These are phyloP conservation scores for Sepiola atlantica DNA, from an alignment of 2,888 invertebrate species.

Conservation along the genomic window DNA sequence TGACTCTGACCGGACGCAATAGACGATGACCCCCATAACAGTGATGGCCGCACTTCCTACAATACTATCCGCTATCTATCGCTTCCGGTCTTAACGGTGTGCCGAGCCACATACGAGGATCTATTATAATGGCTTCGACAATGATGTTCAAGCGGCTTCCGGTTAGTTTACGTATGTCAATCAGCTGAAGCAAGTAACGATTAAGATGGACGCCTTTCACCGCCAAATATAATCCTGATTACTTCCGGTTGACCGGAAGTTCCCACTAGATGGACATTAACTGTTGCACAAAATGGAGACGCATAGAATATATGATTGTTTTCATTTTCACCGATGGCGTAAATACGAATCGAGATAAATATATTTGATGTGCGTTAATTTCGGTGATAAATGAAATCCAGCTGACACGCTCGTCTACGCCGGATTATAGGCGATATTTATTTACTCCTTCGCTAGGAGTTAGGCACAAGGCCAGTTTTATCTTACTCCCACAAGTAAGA, in stretches of 20 bases:
- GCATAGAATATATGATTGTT: not conserved
- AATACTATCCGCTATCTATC: conserved; percentile 32
- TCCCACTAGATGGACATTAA: conserved; percentile 32
- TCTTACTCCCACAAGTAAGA: no score
- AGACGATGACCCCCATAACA: not conserved
- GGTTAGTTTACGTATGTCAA: conserved; percentile 10
- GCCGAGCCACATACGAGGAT: not conserved
- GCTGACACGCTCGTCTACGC: no score
- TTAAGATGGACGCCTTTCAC: not conserved
- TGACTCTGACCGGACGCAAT: not conserved
- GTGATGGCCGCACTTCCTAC: not conserved
- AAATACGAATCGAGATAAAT: not conserved
- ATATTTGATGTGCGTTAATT: not conserved
- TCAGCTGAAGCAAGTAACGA: not conserved
- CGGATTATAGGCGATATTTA: no score
- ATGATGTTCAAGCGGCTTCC: not conserved
- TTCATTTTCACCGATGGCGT: not conserved
- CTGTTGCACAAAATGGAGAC: not conserved
- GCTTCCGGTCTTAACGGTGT: not conserved
- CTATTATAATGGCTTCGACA: conserved; percentile 9
- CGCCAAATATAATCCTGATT: conserved; percentile 20
- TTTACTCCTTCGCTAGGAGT: no score
- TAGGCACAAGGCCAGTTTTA: no score
- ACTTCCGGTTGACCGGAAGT: conserved; percentile 21
- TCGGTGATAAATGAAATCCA: not conserved